Conservation (phyloP, 2,113 vertebrate species). For the Trogon surrucura region DNA sequence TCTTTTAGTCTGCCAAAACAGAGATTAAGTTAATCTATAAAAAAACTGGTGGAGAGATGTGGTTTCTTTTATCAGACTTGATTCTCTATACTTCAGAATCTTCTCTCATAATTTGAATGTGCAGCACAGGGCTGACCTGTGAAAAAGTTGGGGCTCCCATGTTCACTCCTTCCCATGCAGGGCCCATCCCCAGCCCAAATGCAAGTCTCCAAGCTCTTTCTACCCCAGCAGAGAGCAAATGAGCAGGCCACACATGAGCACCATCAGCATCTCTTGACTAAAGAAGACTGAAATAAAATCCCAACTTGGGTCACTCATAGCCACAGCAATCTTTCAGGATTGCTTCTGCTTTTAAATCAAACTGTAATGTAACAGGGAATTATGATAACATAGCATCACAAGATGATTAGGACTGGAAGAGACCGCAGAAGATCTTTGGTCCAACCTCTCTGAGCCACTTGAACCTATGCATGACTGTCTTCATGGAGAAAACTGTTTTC, state of each 20-base stretch:
- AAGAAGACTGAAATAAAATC: not conserved
- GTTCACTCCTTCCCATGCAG: not conserved
- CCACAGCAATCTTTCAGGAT: not conserved
- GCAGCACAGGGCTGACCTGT: not conserved
- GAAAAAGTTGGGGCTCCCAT: not conserved
- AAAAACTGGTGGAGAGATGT: not conserved
- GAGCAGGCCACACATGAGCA: not conserved
- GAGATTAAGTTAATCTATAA: not conserved
- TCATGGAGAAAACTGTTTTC: not conserved
- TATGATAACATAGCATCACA: not conserved
- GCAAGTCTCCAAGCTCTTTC: not conserved
- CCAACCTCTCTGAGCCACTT: not conserved
- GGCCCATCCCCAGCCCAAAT: not conserved
- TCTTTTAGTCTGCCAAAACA: not conserved
- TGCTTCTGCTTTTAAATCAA: not conserved
- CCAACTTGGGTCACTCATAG: not conserved
- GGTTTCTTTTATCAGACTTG: not conserved
- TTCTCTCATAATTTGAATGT: not conserved
- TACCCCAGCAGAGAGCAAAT: not conserved
- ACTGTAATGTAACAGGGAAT: not conserved
- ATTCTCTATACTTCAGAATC: not conserved
- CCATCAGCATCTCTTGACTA: not conserved
- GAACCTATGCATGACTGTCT: not conserved
- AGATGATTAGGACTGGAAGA: not conserved
- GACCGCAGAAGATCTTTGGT: not conserved